phyloP scores from a whole-genome alignment of 2,888 invertebrate species.

The Macropis europaea region DNA sequence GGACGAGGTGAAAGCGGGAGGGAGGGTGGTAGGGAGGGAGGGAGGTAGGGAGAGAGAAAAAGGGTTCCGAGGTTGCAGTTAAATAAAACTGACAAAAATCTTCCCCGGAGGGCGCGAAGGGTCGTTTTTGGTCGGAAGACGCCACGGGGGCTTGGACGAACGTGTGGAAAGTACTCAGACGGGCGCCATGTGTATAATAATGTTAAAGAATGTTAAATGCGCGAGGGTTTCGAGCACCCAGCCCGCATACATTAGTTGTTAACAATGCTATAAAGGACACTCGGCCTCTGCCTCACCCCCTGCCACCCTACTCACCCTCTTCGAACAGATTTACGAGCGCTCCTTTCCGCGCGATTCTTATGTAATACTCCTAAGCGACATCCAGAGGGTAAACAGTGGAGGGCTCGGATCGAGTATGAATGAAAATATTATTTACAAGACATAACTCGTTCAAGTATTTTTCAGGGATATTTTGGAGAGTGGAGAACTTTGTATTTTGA shows the following conservation, averaged over 20 bases:
- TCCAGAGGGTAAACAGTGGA: constrained; percentile 40
- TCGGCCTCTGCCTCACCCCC: constrained; percentile 68
- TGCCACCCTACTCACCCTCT: constrained; percentile 43
- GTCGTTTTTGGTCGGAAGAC: constrained; percentile 43
- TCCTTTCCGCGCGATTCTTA: constrained; percentile 73
- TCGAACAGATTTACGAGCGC: constrained; percentile 73
- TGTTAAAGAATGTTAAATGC: constrained; percentile 79
- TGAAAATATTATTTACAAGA: constrained; percentile 35
- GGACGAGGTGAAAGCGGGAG: constrained; percentile 32
- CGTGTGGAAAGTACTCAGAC: constrained; percentile 63
- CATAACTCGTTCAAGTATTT: neutral
- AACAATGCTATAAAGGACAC: constrained; percentile 80
- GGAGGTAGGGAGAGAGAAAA: constrained; percentile 10
- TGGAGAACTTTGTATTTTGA: no score
- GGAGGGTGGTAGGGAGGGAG: neutral
- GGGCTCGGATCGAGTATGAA: constrained; percentile 21
- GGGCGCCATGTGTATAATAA: constrained; percentile 79
- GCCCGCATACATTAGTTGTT: constrained; percentile 79
- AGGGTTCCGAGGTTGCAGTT: constrained; percentile 65
- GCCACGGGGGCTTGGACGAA: constrained; percentile 26
- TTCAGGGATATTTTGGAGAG: neutral
- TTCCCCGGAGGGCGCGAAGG: constrained; percentile 53
- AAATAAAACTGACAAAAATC: constrained; percentile 66
- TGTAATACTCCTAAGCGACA: constrained; percentile 63
- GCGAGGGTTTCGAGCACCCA: constrained; percentile 67